Evolutionary conservation across 2,797 vertebrate genomes (phyloP), one percentile per base, ranked within the genome.

Genomic region (Hypotaenidia philippensis): DNA sequence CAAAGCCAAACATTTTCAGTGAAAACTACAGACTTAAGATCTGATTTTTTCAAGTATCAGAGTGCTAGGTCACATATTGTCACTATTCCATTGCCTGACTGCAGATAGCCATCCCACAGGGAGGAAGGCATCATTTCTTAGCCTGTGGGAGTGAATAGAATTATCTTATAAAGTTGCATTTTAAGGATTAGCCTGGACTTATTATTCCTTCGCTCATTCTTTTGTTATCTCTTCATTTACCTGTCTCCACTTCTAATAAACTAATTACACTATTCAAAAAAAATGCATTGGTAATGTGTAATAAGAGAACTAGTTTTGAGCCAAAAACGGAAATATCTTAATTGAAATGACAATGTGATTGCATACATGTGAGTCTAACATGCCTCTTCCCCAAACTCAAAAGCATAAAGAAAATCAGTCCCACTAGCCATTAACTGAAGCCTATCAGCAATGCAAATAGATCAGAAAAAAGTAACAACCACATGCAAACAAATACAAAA

Each of bases 271-370:
- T 84, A 64, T 49, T 82, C 32, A 65, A n/a, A 8, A n/a, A 10
- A 52, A 65, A 77, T 4, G 1, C 2, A 0, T 10, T 36, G 9
- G 11, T 23, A 53, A 72, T 1, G 3, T 12, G 10, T 29, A 87
- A 20, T 20, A 83, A 10, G 19, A 92, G 40, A 74, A 94, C 14
- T 70, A 66, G 36, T 78, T 96, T 80, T 69, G 40, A 96, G 47
- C 10, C 69, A 74, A 80, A 57, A 69, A 57, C 32, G 41, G 57
- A 84, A 91, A 71, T 36, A 18, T 23, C 22, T 41, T 53, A 13
- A 71, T 64, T 80, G 14, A 71, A 81, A 41, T 32, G 17, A 68
- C 0, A 8, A 49, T 22, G 7, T 6, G 15, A 25, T 34, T 57
- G 81, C 65, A 68, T 26, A 36, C 22, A 31, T 6, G 26, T 3